Evolutionary conservation across 2,113 vertebrate genomes (phyloP).

Genomic region (Cricetomys ansorgei): DNA sequence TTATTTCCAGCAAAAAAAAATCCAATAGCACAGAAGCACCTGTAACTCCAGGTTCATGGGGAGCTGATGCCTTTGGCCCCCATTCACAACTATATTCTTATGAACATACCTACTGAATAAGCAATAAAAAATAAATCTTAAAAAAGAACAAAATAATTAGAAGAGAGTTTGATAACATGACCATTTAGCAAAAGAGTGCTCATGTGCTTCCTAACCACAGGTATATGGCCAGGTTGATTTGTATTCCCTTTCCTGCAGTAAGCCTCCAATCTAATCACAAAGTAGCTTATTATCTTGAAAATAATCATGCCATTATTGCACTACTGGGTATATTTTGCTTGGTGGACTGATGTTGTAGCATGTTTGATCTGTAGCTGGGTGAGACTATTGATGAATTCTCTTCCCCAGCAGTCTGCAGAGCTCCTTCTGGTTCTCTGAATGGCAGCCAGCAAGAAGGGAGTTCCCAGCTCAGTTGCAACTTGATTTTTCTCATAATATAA

Average conservation of each 20-base stretch:
- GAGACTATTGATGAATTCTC: neutral
- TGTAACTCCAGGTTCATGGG: neutral
- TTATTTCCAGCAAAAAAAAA: neutral
- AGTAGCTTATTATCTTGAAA: neutral
- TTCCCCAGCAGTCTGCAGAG: neutral
- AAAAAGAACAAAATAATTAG: neutral
- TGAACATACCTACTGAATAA: too few relatives aligned
- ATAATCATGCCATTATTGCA: neutral
- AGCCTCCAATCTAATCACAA: neutral
- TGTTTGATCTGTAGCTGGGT: neutral
- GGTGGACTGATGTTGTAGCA: neutral
- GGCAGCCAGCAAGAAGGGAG: too few relatives aligned
- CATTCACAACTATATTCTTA: neutral
- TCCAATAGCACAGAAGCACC: neutral
- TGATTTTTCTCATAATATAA: neutral
- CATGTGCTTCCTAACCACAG: neutral
- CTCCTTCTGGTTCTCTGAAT: too few relatives aligned
- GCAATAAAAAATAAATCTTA: too few relatives aligned
- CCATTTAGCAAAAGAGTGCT: neutral
- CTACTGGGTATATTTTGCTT: neutral
- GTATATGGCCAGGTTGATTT: neutral
- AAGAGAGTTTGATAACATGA: neutral
- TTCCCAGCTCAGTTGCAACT: neutral
- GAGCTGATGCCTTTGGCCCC: neutral
- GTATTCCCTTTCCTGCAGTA: neutral